Evolutionary conservation across 2,888 invertebrate genomes (phyloP).

Genomic region (Adelognathus sp.): DNA sequence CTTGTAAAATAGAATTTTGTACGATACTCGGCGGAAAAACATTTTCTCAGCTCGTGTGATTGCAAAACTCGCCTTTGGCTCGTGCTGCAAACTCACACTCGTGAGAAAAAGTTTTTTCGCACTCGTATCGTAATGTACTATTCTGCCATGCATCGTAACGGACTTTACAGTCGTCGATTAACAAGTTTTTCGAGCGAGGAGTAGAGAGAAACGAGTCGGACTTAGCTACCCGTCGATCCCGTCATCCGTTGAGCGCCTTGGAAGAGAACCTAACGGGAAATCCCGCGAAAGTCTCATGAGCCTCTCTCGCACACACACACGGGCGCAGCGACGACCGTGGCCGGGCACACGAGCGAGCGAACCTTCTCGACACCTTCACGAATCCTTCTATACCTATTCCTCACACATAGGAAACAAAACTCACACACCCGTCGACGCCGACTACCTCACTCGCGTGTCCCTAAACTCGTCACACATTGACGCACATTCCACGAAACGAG

Average conservation of each 20-base stretch:
- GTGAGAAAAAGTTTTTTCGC: too few relatives aligned
- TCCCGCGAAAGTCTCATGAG: slow-evolving; percentile 56
- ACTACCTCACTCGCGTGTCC: slow-evolving; percentile 47
- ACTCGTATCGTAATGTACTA: too few relatives aligned
- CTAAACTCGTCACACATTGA: slow-evolving; percentile 30
- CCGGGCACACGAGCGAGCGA: background rate
- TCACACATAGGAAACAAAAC: background rate
- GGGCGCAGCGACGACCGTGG: background rate
- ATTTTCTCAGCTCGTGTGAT: too few relatives aligned
- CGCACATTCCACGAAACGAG: slow-evolving; percentile 48
- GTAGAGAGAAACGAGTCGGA: slow-evolving; percentile 4
- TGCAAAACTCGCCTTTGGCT: too few relatives aligned
- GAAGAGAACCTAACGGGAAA: slow-evolving; percentile 56
- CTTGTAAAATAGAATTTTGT: too few relatives aligned
- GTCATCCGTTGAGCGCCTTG: slow-evolving; percentile 40
- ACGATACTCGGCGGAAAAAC: too few relatives aligned
- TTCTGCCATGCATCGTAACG: too few relatives aligned
- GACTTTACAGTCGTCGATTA: too few relatives aligned
- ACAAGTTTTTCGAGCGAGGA: slow-evolving; percentile 14
- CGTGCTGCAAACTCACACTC: too few relatives aligned
- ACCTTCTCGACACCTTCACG: background rate
- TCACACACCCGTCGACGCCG: slow-evolving; percentile 2
- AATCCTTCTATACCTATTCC: background rate
- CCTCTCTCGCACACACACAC: slow-evolving; percentile 15
- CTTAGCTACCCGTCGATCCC: slow-evolving; percentile 31